Evolutionary conservation across 2,113 vertebrate genomes (phyloP).

Genomic region (Neodon shergylaensis): DNA sequence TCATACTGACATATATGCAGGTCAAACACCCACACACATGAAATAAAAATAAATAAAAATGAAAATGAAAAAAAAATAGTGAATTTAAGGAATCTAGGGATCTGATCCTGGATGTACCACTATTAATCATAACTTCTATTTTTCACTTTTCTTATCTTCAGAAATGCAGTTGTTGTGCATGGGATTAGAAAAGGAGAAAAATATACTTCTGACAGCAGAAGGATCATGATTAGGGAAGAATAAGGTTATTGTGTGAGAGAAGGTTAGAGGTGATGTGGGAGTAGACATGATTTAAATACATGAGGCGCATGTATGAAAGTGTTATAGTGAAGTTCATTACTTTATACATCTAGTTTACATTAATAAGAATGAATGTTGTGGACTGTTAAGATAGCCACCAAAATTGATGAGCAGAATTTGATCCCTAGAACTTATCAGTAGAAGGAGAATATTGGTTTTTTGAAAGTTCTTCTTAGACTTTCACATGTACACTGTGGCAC

Average conservation of each 20-base stretch:
- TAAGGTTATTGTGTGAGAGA: neutral
- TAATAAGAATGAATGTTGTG: neutral
- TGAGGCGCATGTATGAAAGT: neutral
- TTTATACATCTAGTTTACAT: neutral
- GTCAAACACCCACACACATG: neutral
- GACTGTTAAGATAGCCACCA: neutral
- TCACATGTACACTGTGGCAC: neutral
- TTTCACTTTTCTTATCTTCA: slow-evolving; percentile 14
- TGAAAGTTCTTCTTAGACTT: neutral
- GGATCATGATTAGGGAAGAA: neutral
- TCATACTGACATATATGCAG: neutral
- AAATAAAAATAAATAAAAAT: neutral
- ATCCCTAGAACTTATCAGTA: neutral
- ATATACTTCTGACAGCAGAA: neutral
- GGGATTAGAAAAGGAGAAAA: neutral
- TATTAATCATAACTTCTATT: neutral
- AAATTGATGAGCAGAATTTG: neutral
- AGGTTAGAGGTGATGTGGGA: neutral
- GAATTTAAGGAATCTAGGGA: neutral
- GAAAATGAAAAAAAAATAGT: neutral
- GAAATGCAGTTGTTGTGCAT: neutral
- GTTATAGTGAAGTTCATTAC: neutral
- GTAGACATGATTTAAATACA: neutral
- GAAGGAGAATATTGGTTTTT: neutral
- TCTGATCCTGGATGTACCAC: neutral